Base-by-base conservation (phyloP, 2,888 invertebrate genomes). In the Nymphalis c-album region DNA sequence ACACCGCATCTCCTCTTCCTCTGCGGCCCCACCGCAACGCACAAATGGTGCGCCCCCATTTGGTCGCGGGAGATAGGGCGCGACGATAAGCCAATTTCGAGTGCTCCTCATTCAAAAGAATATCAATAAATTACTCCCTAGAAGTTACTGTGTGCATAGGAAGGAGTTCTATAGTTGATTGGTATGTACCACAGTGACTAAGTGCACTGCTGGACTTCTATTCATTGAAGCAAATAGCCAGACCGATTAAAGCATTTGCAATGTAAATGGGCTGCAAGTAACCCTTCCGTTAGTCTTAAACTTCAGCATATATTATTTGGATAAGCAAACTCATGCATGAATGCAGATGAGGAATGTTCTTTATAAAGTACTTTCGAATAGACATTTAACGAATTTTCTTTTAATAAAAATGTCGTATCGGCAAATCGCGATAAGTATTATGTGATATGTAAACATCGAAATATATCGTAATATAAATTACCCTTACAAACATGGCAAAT, bases 231-330 rank as follows among this genome's bases (percentile, higher is more conserved):
- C 78, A 81, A 83, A 82, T 82, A 80, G 76, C 76, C 68, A 58
- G 66, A 68, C 73, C 76, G 81, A 80, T 83, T 79, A 79, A 76
- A 73, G 75, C 77, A 83, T 85, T 85, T 81, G 82, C 84, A 84
- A 84, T 85, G 81, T 81, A 84, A 84, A 85, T 84, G 78, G 80
- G 76, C 76, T 73, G 73, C 75, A 73, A 74, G 75, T 76, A 77
- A 71, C 76, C 75, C 73, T 74, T 73, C 70, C 73, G 68, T 69
- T 75, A 73, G 73, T 74, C 73, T 71, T 74, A 74, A 78, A 76
- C 74, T 76, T 77, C 71, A 75, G 48, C 59, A 60, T 40, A 63
- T 64, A 45, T 64, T 66, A 57, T 57, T 10, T 40, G 40, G 40
- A 40, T 40, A 40, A 18, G 40, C 35, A 57, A 57, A 57, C 40